phyloP scores from a whole-genome alignment of 2,797 vertebrate genomes.

The Amphiprion clarkii region DNA sequence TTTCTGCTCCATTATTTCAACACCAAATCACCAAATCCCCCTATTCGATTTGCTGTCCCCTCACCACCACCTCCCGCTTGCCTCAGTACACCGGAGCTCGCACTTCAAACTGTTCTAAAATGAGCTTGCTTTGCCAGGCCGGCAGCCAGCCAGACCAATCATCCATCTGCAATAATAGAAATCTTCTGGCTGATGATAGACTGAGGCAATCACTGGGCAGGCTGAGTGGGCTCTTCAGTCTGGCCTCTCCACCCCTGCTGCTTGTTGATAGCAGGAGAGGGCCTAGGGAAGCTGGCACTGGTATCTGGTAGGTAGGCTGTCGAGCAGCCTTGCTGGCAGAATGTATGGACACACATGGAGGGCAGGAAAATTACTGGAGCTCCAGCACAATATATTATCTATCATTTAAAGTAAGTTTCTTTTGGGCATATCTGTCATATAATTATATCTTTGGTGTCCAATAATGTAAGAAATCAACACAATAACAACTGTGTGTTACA shows the following conservation, averaged over 20 bases:
- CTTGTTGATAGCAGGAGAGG: constrained; percentile 72
- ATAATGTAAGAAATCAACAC: not conserved
- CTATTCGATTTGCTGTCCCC: constrained; percentile 15
- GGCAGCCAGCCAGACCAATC: constrained; percentile 82
- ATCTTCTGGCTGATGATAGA: constrained; percentile 82
- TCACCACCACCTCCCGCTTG: constrained; percentile 12
- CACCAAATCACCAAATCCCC: constrained; percentile 69
- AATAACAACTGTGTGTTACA: not conserved
- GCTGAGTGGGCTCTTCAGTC: constrained; percentile 81
- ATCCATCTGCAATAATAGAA: constrained; percentile 84
- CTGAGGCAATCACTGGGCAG: constrained; percentile 81
- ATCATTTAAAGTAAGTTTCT: constrained; percentile 19
- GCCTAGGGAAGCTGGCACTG: constrained; percentile 59
- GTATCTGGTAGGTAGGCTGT: constrained; percentile 50
- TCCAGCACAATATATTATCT: not conserved
- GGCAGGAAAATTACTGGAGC: not conserved
- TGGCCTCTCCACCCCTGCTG: constrained; percentile 77
- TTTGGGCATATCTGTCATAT: not conserved
- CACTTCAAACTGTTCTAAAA: constrained; percentile 78
- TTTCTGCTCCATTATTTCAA: constrained; percentile 78
- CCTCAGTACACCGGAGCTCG: constrained; percentile 57
- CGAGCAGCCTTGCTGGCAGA: constrained; percentile 20
- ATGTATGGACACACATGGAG: constrained; percentile 38
- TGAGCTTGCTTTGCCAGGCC: constrained; percentile 78
- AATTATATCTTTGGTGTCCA: not conserved